Conservation (phyloP, 2,888 invertebrate genomes). For the Nemapogon koenigi region DNA sequence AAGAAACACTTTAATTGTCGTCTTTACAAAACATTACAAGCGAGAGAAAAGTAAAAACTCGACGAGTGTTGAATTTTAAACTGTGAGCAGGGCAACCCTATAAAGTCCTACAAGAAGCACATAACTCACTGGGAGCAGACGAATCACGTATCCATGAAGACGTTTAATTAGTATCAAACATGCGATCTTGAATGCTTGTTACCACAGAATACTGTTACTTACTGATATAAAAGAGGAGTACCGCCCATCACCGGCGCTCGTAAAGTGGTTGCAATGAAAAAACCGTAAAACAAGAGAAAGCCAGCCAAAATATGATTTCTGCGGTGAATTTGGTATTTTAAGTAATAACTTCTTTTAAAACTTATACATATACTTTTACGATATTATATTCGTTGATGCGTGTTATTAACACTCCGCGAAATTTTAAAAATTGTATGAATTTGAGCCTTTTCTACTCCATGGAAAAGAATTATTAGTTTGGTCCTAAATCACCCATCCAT, state of each 20-base stretch:
- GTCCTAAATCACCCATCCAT: too few relatives aligned
- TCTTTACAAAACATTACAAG: background rate
- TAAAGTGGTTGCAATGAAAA: conserved; percentile 57
- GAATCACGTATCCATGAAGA: conserved; percentile 45
- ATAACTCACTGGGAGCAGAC: conserved; percentile 38
- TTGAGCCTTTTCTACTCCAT: too few relatives aligned
- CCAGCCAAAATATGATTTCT: conserved; percentile 48
- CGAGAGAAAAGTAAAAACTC: background rate
- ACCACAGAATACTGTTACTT: conserved; percentile 37
- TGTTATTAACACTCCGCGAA: too few relatives aligned
- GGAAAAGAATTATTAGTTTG: too few relatives aligned
- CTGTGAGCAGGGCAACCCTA: background rate
- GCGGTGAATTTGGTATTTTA: conserved; percentile 16
- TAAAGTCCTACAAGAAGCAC: conserved; percentile 13
- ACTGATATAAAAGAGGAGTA: conserved; percentile 26
- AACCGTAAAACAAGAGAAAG: conserved; percentile 47
- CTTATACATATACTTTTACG: too few relatives aligned
- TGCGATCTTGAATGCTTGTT: conserved; percentile 33
- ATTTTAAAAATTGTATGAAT: too few relatives aligned
- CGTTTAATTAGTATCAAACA: conserved; percentile 55
- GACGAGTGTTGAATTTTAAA: background rate
- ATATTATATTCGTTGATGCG: too few relatives aligned
- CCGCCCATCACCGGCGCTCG: conserved; percentile 40
- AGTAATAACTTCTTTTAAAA: conserved; percentile 9
- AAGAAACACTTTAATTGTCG: background rate